Evolutionary conservation across 1,140 invertebrate species (phyloP), one percentile per base, ranked within the genome.

Genomic region (Drosophila ogumai): DNA sequence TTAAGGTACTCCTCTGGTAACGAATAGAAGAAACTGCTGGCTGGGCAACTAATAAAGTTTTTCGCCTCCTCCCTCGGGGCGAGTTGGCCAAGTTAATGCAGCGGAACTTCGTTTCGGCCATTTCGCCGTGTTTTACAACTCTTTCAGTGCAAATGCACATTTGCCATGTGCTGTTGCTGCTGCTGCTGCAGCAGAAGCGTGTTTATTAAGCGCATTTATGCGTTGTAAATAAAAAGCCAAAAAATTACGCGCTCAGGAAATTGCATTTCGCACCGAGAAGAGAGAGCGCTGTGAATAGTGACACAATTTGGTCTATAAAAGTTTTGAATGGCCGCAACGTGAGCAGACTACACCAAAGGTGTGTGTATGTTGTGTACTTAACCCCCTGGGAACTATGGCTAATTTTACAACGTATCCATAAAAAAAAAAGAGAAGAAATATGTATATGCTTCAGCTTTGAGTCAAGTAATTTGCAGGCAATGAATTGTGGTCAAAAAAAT

Each of bases 121-220:
- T 84, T 82, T 79, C 50, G 71, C 40, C 54, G 69, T 46, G 68
- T 85, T 86, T 85, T 84, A 84, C 75, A 87, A 79, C 79, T 87
- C 55, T 52, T 60, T 54, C 52, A 44, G 54, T 60, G 66, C 67
- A 58, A 74, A 74, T 75, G 80, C 71, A 68, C 74, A 46, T 41
- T 68, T 46, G 41, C 66, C 60, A 78, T 71, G 57, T 85, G 81
- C 67, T 34, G 28, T 6, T 52, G 46, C 15, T 28, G 13, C 8
- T 79, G 81, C 66, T 32, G 49, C 32, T 22, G 32, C 50, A 80
- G 46, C 46, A 49, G 81, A 63, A 72, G 67, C 81, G 82, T 82
- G 80, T 80, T 87, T 88, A 88, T 88, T 80, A 87, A 82, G 84
- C 80, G 76, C 79, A 82, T 87, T 88, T 87, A 88, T 80, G 84